A percentile compares a stretch with the other conserved stretches of the same genome.
phyloP scores from a whole-genome alignment of 2,888 invertebrate species.

The Lamellibrachia columna region DNA sequence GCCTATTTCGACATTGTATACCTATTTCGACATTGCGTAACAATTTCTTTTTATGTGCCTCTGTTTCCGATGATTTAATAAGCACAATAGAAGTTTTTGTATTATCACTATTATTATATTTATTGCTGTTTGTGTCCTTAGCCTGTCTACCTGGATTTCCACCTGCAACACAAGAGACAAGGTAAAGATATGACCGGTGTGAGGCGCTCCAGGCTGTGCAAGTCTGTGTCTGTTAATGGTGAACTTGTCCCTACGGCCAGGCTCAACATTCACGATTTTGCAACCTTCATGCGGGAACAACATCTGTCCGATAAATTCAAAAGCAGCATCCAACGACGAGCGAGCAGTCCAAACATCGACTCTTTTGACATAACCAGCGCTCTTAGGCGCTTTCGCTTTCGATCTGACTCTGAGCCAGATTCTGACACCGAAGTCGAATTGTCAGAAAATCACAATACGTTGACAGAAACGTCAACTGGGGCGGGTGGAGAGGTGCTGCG shows the following conservation, averaged over 20 bases:
- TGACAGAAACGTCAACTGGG: background rate
- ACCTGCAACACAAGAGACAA: background rate
- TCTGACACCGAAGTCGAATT: slow-evolving; percentile 35
- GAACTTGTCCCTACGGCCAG: slow-evolving; percentile 30
- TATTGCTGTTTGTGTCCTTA: background rate
- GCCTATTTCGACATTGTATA: too few species aligned
- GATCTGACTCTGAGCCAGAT: slow-evolving; percentile 43
- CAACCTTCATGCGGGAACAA: slow-evolving; percentile 59
- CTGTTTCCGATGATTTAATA: too few species aligned
- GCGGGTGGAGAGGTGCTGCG: background rate
- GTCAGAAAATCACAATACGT: slow-evolving; percentile 14
- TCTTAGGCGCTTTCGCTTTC: slow-evolving; percentile 40
- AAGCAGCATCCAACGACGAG: slow-evolving; percentile 27
- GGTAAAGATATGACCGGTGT: background rate
- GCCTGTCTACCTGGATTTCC: background rate
- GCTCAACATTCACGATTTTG: slow-evolving; percentile 62
- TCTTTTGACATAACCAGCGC: slow-evolving; percentile 18
- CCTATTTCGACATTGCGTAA: too few species aligned
- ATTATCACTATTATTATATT: background rate
- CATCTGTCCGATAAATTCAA: slow-evolving; percentile 38
- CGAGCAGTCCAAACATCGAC: background rate
- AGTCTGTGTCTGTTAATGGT: background rate
- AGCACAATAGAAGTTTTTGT: too few species aligned
- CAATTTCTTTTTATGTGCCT: too few species aligned
- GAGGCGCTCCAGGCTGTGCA: background rate